A percentile compares a stretch with the other conserved stretches of the same genome.
phyloP scores from a whole-genome alignment of 2,888 invertebrate genomes.

The Blastobasis lacticolella region DNA sequence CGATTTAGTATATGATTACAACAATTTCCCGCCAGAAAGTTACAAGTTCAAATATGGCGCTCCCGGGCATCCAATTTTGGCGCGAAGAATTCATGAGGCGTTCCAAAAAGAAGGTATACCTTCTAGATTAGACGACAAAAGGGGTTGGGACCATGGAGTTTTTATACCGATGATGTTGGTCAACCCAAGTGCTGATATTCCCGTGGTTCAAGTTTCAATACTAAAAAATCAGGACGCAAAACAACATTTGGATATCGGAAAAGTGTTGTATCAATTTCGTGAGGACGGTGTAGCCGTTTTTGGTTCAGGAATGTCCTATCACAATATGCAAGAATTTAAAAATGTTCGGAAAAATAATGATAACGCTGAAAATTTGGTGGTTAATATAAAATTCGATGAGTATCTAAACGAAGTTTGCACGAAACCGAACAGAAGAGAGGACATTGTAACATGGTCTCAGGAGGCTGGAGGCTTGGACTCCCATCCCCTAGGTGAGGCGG shows the following conservation, averaged over 20 bases:
- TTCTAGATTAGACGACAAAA: constrained; percentile 46
- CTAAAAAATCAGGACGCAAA: constrained; percentile 48
- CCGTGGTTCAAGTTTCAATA: constrained; percentile 60
- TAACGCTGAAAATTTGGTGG: constrained; percentile 19
- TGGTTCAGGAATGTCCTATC: constrained; percentile 66
- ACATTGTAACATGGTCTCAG: constrained; percentile 44
- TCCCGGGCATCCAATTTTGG: constrained; percentile 52
- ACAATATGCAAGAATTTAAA: constrained; percentile 61
- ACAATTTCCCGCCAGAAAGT: constrained; percentile 61
- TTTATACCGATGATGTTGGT: constrained; percentile 68
- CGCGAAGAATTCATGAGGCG: constrained; percentile 39
- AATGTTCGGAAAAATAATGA: constrained; percentile 21
- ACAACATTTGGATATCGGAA: constrained; percentile 52
- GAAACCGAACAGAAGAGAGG: constrained; percentile 35
- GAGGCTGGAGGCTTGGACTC: constrained; percentile 51
- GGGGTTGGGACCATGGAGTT: constrained; percentile 69
- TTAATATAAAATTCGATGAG: constrained; percentile 58
- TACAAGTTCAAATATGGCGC: constrained; percentile 61
- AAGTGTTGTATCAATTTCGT: constrained; percentile 44
- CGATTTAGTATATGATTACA: constrained; percentile 61
- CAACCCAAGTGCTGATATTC: constrained; percentile 54
- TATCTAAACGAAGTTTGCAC: constrained; percentile 52
- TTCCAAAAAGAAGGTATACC: constrained; percentile 47
- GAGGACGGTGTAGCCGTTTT: constrained; percentile 57
- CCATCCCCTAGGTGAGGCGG: constrained; percentile 52